phyloP scores from a whole-genome alignment of 2,888 invertebrate species.

The Drosophila nigritarsus region DNA sequence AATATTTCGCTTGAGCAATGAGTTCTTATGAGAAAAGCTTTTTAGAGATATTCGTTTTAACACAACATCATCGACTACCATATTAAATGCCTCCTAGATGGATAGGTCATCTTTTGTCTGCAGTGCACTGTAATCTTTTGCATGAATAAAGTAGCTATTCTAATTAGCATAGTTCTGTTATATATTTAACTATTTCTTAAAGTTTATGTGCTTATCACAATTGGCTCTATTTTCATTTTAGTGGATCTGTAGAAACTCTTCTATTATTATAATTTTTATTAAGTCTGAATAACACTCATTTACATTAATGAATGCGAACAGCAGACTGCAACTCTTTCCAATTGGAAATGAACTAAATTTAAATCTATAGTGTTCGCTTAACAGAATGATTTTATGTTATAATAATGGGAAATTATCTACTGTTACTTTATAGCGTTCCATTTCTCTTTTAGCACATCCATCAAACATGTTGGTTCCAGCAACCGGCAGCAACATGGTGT shows the following conservation, averaged over 20 bases:
- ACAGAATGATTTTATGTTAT: background rate
- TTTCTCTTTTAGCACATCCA: background rate
- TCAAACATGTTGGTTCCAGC: slow-evolving; percentile 5
- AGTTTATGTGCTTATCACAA: background rate
- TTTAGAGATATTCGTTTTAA: background rate
- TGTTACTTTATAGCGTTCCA: background rate
- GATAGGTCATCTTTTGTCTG: background rate
- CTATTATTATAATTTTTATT: background rate
- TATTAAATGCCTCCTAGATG: background rate
- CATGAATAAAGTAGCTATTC: background rate
- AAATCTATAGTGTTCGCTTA: background rate
- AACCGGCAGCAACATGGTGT: slow-evolving; percentile 8
- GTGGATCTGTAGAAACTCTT: background rate
- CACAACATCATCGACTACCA: background rate
- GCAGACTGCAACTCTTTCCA: background rate
- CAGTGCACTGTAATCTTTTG: too few relatives aligned
- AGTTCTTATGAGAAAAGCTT: fast-evolving
- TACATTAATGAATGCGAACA: background rate
- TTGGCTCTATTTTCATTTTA: background rate
- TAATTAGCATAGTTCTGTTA: background rate
- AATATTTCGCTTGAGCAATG: background rate
- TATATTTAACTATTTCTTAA: background rate
- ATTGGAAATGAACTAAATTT: slow-evolving; percentile 19
- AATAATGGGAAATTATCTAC: slow-evolving; percentile 9
- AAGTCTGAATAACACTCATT: background rate